Evolutionary conservation across 2,888 invertebrate species (phyloP).

Genomic region (Clivina fossor): DNA sequence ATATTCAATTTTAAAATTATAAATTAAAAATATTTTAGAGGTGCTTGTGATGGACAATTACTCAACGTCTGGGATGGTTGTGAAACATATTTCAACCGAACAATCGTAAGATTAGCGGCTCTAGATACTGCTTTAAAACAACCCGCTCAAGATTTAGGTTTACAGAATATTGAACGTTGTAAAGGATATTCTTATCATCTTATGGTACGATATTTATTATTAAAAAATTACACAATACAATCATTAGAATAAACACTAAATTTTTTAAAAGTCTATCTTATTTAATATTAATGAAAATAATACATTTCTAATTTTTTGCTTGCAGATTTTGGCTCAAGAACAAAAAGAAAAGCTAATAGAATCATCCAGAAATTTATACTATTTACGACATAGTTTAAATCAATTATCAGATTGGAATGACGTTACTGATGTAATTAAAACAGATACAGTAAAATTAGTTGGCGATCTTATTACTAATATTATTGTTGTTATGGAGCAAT

Average conservation of each 20-base stretch:
- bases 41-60: constrained; percentile 47
- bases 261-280: not conserved
- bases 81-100: constrained; percentile 73
- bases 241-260: not conserved
- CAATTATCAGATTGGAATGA: constrained; percentile 48
- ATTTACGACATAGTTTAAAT: constrained; percentile 58
- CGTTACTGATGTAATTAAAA: constrained; percentile 42
- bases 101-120: constrained; percentile 67
- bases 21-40: constrained; percentile 11
- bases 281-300: constrained; percentile 18
- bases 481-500: constrained; percentile 66
- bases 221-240: constrained; percentile 12
- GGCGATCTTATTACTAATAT: constrained; percentile 57
- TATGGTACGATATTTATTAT: constrained; percentile 56
- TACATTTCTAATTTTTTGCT: constrained; percentile 41
- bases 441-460: constrained; percentile 52
- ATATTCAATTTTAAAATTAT: too few species aligned
- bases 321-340: constrained; percentile 63
- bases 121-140: constrained; percentile 64
- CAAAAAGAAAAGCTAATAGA: constrained; percentile 66
- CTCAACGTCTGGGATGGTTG: constrained; percentile 70
- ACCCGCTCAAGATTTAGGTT: constrained; percentile 77
- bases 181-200: constrained; percentile 83
- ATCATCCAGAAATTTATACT: constrained; percentile 60
- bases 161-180: constrained; percentile 79